Evolutionary conservation across 2,797 vertebrate genomes (phyloP), one percentile per base, ranked within the genome.

Genomic region (Malacoraja senta): DNA sequence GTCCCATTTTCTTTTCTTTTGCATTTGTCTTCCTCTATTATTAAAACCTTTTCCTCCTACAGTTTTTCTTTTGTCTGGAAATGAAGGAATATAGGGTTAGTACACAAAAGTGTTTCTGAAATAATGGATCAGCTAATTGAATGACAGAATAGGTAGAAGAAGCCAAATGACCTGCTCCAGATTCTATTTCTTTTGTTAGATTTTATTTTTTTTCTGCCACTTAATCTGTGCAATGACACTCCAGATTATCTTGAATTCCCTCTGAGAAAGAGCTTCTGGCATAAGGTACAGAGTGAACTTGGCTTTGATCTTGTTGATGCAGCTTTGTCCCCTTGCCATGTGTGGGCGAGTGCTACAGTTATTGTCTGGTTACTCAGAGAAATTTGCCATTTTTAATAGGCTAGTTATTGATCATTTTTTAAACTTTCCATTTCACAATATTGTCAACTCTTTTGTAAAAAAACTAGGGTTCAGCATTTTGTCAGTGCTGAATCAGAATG

Each of bases 361-460:
- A 13, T 15, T 53, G 80, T 21, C 80, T 83, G 24, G 53, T 29
- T 4, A 26, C 19, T 81, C 21, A 63, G 15, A 17, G 12, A n/a
- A 63, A 2, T 1, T n/a, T 15, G 53, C 24, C 12, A 63, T 32
- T 86, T 86, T 84, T 32, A 86, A 32, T 2, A 63, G 29, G 29
- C 32, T 63, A 32, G 15, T 86, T 61, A 63, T 86, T 61, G 44
- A n/a, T 61, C 1, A 61, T 61, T 63, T 29, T 15, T 13, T 61
- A 63, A 65, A 10, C n/a, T 86, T 88, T 88, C 19, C 84, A 68
- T 88, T 68, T 88, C n/a, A 88, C 63, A 88, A 35, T n/a, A 32
- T n/a, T 68, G n/a, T 15, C 29, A 35, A 9, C 84, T 68, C 61
- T 68, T 88, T 68, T 68, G 61, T 88, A 32, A 88, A 21, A 21